Percentiles rank a stretch among this genome's conserved stretches.
phyloP scores from a whole-genome alignment of 2,797 vertebrate species.

The Diplodus puntazzo region DNA sequence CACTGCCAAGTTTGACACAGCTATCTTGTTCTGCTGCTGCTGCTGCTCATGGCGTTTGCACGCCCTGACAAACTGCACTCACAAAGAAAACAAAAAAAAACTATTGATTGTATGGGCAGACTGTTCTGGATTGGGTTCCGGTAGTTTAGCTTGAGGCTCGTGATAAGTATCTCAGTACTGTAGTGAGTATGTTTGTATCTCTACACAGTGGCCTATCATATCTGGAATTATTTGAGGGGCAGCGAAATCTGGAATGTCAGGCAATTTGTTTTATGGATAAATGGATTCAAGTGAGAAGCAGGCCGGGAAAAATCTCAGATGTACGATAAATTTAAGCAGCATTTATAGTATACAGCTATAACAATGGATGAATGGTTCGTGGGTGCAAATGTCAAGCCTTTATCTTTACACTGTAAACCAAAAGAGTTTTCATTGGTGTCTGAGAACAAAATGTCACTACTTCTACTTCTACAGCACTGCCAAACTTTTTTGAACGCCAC shows the following conservation, averaged over 20 bases:
- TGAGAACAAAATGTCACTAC: slow-evolving; percentile 46
- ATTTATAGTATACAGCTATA: slow-evolving; percentile 38
- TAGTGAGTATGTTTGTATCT: slow-evolving; percentile 65
- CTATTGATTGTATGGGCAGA: slow-evolving; percentile 58
- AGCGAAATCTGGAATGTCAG: slow-evolving; percentile 43
- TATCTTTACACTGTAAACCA: slow-evolving; percentile 59
- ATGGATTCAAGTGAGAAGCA: slow-evolving; percentile 27
- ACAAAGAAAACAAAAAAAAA: slow-evolving; percentile 52
- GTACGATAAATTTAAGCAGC: slow-evolving; percentile 19
- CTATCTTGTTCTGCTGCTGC: slow-evolving; percentile 56
- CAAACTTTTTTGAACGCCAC: slow-evolving; percentile 70
- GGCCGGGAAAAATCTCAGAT: slow-evolving; percentile 28
- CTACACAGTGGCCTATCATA: slow-evolving; percentile 73
- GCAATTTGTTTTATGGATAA: slow-evolving; percentile 38
- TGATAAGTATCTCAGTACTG: slow-evolving; percentile 63
- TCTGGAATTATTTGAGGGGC: slow-evolving; percentile 28
- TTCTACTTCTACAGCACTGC: slow-evolving; percentile 75
- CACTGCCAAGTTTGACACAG: slow-evolving; percentile 78
- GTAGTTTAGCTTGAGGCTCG: slow-evolving; percentile 53
- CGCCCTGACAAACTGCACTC: slow-evolving; percentile 73
- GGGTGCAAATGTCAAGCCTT: slow-evolving; percentile 54
- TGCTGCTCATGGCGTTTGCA: slow-evolving; percentile 50
- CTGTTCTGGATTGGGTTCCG: slow-evolving; percentile 44
- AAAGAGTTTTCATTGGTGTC: slow-evolving; percentile 44
- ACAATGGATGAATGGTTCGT: slow-evolving; percentile 34